Base-by-base conservation (phyloP, 2,888 invertebrate genomes). In the Conomelus anceps region DNA sequence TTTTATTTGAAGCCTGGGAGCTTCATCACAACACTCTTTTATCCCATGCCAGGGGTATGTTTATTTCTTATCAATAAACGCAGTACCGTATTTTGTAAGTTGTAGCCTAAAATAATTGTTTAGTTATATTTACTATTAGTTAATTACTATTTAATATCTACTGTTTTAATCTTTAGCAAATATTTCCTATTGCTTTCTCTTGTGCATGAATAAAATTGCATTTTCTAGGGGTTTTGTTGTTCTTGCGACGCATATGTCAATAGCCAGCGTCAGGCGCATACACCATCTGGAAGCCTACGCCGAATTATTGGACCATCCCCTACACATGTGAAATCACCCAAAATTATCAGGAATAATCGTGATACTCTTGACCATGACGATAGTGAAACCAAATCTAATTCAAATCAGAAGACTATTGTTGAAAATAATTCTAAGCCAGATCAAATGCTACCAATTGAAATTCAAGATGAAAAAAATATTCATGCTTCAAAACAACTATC, bases 151-250 rank as follows among this genome's bases (percentile, higher is more conserved):
- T n/a, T n/a, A n/a, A n/a, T n/a, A n/a, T n/a, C n/a, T n/a, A n/a
- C n/a, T n/a, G n/a, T 7, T 26, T 26, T 11, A 26, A 7, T 7
- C 6, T 26, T 7, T 26, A 26, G 11, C 26, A 22, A 20, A 13
- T 3, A 88, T 22, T 22, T 22, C 86, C 84, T 23, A 88, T 22
- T 7, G 13, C 3, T 84, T 9, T 87, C 89, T 90, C 41, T 24
- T 22, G 3, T 22, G 11, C 11, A 26, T 7, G 26, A 26, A 7
- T 26, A n/a, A 4, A 26, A 26, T 26, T 11, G 7, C 85, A 22
- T 89, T 87, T 88, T n/a, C 22, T 89, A 92, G 92, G 94, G 94
- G n/a, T 94, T 94, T 91, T 94, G 94, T 91, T 94, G 94, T 91
- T 93, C 94, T 23, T 94, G 94, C 91, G 93, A 93, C 87, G 90